A percentile compares a stretch with the other conserved stretches of the same genome.
Conservation (phyloP, 2,113 vertebrate genomes). For the Athene cunicularia region DNA sequence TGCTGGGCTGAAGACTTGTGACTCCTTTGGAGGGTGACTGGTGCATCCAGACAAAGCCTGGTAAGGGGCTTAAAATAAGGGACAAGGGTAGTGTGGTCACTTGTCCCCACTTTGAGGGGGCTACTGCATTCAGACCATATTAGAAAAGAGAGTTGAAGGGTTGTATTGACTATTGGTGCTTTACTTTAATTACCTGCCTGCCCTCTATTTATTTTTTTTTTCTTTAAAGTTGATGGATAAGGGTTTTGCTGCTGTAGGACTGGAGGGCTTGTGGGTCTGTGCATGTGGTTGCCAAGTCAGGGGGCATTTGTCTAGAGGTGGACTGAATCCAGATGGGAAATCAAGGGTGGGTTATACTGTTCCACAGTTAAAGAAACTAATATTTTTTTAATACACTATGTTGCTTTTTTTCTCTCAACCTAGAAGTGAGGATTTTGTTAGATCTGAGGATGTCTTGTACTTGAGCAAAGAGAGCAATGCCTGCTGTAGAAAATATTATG, state of each 20-base stretch:
- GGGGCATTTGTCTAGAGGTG: neutral
- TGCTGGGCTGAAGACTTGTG: neutral
- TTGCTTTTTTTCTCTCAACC: neutral
- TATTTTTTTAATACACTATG: neutral
- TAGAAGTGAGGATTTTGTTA: neutral
- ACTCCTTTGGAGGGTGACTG: neutral
- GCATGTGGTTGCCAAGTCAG: neutral
- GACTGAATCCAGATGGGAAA: neutral
- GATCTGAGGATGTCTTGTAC: neutral
- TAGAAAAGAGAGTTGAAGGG: neutral
- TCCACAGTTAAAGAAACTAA: neutral
- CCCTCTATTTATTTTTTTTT: neutral
- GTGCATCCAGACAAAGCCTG: neutral
- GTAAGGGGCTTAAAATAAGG: neutral
- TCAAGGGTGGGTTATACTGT: neutral
- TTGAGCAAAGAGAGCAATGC: neutral
- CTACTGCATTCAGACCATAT: fast-evolving
- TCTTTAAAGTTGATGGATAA: neutral
- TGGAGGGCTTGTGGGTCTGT: neutral
- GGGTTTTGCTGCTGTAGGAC: neutral
- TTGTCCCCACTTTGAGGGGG: neutral
- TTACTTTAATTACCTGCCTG: neutral
- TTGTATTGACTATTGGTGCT: neutral
- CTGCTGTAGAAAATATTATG: conserved; percentile 25
- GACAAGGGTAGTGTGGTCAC: fast-evolving